phyloP scores from a whole-genome alignment of 2,113 vertebrate species.

The Hippocampus guttulatus region DNA sequence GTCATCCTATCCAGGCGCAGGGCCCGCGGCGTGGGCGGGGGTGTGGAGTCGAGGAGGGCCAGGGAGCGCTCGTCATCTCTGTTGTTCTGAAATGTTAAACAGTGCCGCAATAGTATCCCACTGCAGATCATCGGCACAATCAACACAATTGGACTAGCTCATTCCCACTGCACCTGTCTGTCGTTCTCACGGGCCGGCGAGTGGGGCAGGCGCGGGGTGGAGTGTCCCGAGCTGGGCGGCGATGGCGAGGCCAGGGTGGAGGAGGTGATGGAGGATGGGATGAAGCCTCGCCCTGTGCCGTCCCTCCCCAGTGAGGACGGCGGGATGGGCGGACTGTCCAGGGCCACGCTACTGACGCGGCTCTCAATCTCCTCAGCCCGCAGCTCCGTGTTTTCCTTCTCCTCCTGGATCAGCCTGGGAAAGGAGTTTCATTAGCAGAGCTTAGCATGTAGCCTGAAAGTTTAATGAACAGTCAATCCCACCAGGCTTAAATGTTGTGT shows the following conservation, averaged over 20 bases:
- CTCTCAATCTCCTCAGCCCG: slow-evolving; percentile 88
- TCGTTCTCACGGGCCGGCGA: slow-evolving; percentile 85
- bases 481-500: slow-evolving; percentile 34
- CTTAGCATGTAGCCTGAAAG: neutral
- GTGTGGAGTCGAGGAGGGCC: slow-evolving; percentile 80
- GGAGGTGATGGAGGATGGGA: slow-evolving; percentile 87
- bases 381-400: slow-evolving; percentile 89
- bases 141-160: neutral
- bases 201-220: slow-evolving; percentile 85
- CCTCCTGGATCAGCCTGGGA: slow-evolving; percentile 87
- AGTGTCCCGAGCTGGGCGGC: slow-evolving; percentile 87
- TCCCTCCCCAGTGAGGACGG: slow-evolving; percentile 74
- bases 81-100: slow-evolving; percentile 40
- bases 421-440: neutral
- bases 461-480: too few species aligned
- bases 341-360: slow-evolving; percentile 79
- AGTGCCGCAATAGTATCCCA: neutral
- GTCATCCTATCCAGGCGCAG: slow-evolving; percentile 84
- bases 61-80: slow-evolving; percentile 82
- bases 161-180: slow-evolving; percentile 65
- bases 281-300: slow-evolving; percentile 73
- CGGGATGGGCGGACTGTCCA: slow-evolving; percentile 79
- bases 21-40: slow-evolving; percentile 81
- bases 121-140: neutral
- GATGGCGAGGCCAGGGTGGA: slow-evolving; percentile 89